These are phyloP conservation scores for Mallateleia sp. DNA, from an alignment of 2,888 invertebrate species.

Conservation along the genomic window DNA sequence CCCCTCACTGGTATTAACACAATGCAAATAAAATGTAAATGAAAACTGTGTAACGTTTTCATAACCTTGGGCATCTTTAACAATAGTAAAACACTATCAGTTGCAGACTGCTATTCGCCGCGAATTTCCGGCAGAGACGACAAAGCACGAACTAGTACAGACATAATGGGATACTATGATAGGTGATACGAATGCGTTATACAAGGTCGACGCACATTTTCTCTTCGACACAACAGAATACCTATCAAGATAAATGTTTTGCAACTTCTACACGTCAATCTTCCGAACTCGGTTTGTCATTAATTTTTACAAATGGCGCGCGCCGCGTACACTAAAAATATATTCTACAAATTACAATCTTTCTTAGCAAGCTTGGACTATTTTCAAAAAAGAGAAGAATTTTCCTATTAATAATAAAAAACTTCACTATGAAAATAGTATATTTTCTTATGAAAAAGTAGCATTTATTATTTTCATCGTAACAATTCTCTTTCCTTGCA, in stretches of 20 bases:
- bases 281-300: neutral
- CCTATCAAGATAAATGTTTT: constrained; percentile 52
- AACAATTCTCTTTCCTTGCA: too few species aligned
- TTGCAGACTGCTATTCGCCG: constrained; percentile 67
- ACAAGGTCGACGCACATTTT: constrained; percentile 69
- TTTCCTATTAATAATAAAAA: too few species aligned
- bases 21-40: constrained; percentile 52
- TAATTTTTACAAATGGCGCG: neutral
- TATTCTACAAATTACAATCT: too few species aligned
- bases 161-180: constrained; percentile 72
- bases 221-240: constrained; percentile 45
- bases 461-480: too few species aligned
- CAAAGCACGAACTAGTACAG: constrained; percentile 68
- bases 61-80: constrained; percentile 60
- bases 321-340: neutral
- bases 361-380: too few species aligned
- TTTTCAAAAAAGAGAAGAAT: too few species aligned
- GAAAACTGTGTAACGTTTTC: constrained; percentile 47
- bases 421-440: too few species aligned
- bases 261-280: constrained; percentile 40
- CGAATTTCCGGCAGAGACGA: constrained; percentile 69
- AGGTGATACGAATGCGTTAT: constrained; percentile 66
- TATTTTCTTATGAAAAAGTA: too few species aligned
- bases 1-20: neutral
- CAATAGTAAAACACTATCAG: constrained; percentile 63